phyloP scores from a whole-genome alignment of 1,140 invertebrate species.

The Uloborus diversus region DNA sequence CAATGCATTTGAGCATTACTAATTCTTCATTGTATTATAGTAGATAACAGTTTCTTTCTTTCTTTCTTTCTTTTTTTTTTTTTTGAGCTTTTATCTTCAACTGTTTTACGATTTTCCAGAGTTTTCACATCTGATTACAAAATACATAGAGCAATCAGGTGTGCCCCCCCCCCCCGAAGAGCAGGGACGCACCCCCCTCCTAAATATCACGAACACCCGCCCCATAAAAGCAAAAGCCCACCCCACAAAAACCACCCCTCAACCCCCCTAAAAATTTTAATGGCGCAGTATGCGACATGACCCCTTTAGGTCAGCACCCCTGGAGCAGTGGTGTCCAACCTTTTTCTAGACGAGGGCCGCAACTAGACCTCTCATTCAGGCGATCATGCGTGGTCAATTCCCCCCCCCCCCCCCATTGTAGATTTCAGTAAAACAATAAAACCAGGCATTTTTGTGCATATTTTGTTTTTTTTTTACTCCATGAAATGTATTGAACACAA shows the following conservation, averaged over 20 bases:
- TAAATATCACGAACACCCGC: neutral
- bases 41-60: neutral
- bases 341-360: neutral
- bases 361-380: neutral
- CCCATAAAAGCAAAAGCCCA: neutral
- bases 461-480: too few relatives aligned
- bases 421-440: neutral
- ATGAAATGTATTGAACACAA: neutral
- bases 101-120: neutral
- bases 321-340: too few relatives aligned
- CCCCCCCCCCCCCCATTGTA: neutral
- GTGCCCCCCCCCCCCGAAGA: too few relatives aligned
- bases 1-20: too few relatives aligned
- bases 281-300: too few relatives aligned
- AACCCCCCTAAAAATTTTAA: too few relatives aligned
- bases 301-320: too few relatives aligned
- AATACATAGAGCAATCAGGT: too few relatives aligned
- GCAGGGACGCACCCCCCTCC: too few relatives aligned
- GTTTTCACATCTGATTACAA: neutral
- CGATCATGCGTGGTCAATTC: neutral
- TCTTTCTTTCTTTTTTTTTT: neutral
- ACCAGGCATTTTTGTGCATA: neutral
- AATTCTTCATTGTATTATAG: too few relatives aligned
- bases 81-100: neutral
- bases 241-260: neutral